Percentiles rank a stretch among this genome's conserved stretches.
phyloP scores from a whole-genome alignment of 2,888 invertebrate genomes.

The Ptychoptera albimana region DNA sequence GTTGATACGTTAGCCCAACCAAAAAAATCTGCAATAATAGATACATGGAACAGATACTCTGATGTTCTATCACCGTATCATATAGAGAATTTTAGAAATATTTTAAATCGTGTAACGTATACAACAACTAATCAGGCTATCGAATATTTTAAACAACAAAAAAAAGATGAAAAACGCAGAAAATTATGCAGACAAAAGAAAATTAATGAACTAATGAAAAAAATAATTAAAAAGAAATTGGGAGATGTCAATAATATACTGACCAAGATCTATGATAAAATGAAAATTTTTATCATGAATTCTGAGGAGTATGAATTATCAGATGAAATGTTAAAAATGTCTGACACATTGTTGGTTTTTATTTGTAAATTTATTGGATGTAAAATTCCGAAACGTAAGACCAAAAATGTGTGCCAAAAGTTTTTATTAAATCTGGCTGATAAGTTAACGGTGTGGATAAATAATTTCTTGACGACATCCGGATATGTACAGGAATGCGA shows the following conservation, averaged over 20 bases:
- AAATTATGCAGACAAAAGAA: background rate
- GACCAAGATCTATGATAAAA: background rate
- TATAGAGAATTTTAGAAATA: constrained; percentile 15
- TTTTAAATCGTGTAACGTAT: constrained; percentile 12
- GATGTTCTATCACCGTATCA: constrained; percentile 16
- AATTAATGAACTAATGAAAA: background rate
- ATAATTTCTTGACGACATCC: constrained; percentile 23
- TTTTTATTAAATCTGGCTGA: constrained; percentile 22
- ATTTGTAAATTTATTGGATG: constrained; percentile 18
- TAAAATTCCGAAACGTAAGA: constrained; percentile 17
- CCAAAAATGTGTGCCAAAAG: constrained; percentile 11
- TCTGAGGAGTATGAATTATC: constrained; percentile 6
- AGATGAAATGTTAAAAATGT: constrained; percentile 9
- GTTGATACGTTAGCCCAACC: constrained; percentile 22
- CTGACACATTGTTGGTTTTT: too few species aligned
- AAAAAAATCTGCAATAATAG: constrained; percentile 15
- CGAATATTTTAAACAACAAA: constrained; percentile 7
- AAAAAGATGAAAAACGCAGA: background rate
- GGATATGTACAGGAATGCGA: constrained; percentile 15
- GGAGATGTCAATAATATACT: background rate
- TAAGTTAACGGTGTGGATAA: constrained; percentile 26
- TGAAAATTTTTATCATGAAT: background rate
- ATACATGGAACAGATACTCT: constrained; percentile 16
- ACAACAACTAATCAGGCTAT: constrained; percentile 20
- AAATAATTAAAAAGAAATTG: background rate